A percentile compares a stretch with the other conserved stretches of the same genome.
phyloP scores from a whole-genome alignment of 2,888 invertebrate species.

The Reticulitermes lucifugus region DNA sequence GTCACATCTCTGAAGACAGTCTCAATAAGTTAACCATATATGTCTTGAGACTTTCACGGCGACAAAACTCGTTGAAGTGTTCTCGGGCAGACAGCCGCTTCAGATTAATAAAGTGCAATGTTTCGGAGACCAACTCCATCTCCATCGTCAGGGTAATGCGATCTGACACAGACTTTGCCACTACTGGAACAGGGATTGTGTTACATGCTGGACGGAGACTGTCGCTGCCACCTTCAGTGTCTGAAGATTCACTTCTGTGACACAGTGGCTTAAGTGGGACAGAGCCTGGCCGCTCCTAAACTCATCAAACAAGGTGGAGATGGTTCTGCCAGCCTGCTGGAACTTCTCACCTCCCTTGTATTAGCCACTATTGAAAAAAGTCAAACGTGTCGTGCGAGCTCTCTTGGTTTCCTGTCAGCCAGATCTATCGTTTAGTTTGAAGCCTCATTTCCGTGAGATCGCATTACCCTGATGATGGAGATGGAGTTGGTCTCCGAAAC shows the following conservation, averaged over 20 bases:
- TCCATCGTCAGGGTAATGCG: too few species aligned
- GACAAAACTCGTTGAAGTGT: too few species aligned
- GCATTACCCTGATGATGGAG: too few species aligned
- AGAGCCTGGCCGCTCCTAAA: slow-evolving; percentile 80
- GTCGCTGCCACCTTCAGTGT: slow-evolving; percentile 81
- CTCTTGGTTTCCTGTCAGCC: slow-evolving; percentile 87
- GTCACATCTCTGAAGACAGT: too few species aligned
- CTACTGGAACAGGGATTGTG: slow-evolving; percentile 80
- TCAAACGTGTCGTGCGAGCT: slow-evolving; percentile 89
- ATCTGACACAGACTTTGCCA: too few species aligned
- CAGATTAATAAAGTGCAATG: too few species aligned
- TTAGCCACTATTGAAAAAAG: slow-evolving; percentile 86
- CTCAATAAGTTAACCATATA: too few species aligned
- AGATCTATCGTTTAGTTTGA: slow-evolving; percentile 89
- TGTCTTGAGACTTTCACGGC: too few species aligned
- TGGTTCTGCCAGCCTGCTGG: slow-evolving; percentile 70
- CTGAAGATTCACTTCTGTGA: slow-evolving; percentile 85
- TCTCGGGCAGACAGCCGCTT: too few species aligned
- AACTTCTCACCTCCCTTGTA: slow-evolving; percentile 83
- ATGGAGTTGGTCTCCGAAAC: too few species aligned
- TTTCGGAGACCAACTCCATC: too few species aligned
- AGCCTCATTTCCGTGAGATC: slow-evolving; percentile 74
- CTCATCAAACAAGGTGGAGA: slow-evolving; percentile 65
- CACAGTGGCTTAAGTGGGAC: slow-evolving; percentile 84
- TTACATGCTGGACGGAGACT: slow-evolving; percentile 79